Evolutionary conservation across 1,140 invertebrate species (phyloP), one percentile per base, ranked within the genome.

Genomic region (Drosophila nikananu): DNA sequence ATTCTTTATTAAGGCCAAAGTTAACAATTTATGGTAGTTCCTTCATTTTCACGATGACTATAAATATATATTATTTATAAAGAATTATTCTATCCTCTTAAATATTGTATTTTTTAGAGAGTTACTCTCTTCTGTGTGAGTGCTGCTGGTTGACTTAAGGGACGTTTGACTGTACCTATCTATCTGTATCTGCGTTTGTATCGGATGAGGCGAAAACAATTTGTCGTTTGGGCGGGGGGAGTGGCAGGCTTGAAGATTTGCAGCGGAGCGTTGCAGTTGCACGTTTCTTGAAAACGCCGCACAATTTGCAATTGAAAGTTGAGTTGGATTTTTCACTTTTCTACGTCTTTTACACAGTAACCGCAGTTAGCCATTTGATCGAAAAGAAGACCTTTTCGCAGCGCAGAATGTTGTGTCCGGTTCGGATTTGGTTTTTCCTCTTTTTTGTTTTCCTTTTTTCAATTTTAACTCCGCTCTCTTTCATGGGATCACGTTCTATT

Each of bases 401-500:
- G 52, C 63, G 13, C 70, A 64, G 52, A 75, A 75, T 54, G 49
- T n/a, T 39, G 49, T 75, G 70, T 63, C 70, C 70, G 70, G 52
- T 60, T 59, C 27, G 70, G 44, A 73, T 72, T 71, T 46, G 17
- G 46, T 57, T 58, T 58, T 67, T 48, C 21, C 10, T 35, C n/a
- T 5, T 27, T 46, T 46, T 44, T n/a, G 9, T 25, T 25, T 49
- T 25, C 12, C 13, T 66, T 67, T 77, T 42, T 51, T 70, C 23
- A 51, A 60, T 60, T 70, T 51, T 46, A 57, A 52, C 32, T 60
- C 55, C 48, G 46, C 54, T 63, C 57, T 66, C 55, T 77, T 87
- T 83, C 67, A 76, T 81, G 79, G 87, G 86, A 90, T 82, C 86
- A 90, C 86, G 86, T 90, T 90, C 86, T 90, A 82, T 82, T 67